Conservation (phyloP, 1,140 invertebrate genomes). For the Metaphire vulgaris region DNA sequence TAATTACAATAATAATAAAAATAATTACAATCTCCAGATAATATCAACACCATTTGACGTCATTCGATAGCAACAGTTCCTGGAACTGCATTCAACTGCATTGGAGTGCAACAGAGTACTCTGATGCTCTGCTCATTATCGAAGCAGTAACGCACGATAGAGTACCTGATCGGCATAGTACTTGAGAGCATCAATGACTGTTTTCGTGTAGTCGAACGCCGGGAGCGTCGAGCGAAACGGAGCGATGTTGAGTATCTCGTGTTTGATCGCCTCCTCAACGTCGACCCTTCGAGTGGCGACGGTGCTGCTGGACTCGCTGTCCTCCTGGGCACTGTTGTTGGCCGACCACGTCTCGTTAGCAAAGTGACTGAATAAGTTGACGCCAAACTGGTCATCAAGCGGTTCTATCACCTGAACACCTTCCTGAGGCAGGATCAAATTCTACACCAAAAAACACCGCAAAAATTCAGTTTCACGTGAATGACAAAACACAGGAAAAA, state of each 20-base stretch:
- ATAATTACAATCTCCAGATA: no score
- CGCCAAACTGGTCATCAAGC: not conserved
- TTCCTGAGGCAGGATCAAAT: not conserved
- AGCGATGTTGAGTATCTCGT: slow-evolving; percentile 1
- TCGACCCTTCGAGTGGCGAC: not conserved
- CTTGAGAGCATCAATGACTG: not conserved
- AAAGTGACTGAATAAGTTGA: not conserved
- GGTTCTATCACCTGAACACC: not conserved
- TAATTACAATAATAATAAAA: no score
- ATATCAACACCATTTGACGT: no score
- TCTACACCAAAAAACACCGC: no score
- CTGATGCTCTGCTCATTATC: no score
- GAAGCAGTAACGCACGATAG: no score
- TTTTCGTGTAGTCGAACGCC: not conserved
- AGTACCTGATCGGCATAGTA: not conserved
- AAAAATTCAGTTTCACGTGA: no score
- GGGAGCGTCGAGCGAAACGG: not conserved
- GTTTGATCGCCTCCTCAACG: not conserved
- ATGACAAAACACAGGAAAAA: no score
- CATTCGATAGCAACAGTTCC: no score
- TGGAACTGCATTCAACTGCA: no score
- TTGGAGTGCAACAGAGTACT: no score
- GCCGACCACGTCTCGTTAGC: not conserved
- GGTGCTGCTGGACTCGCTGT: not conserved
- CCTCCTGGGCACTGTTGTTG: not conserved